Conservation (phyloP, 2,888 invertebrate genomes). For the Protonemura montana region DNA sequence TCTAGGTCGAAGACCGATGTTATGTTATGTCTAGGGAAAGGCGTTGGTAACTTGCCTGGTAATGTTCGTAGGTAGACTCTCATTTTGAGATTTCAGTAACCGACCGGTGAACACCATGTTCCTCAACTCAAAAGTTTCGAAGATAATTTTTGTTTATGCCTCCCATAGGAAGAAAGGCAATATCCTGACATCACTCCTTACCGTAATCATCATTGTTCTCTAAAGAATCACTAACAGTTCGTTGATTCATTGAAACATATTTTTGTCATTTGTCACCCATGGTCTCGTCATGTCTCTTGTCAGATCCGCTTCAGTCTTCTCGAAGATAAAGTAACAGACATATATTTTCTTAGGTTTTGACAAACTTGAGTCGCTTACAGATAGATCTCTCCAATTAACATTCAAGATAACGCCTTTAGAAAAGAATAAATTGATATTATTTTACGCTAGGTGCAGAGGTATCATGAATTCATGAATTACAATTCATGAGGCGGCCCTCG, state of each 20-base stretch:
- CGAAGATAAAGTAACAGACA: not conserved
- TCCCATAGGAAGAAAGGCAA: not conserved
- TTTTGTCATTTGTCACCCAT: not conserved
- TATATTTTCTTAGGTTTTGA: not conserved
- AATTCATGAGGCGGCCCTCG: not conserved
- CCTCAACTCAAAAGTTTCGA: not conserved
- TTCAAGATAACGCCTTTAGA: not conserved
- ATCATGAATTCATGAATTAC: not conserved
- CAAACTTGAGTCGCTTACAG: not conserved
- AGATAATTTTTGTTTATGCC: not conserved
- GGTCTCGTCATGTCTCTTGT: not conserved
- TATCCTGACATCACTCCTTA: not conserved
- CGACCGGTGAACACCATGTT: no score
- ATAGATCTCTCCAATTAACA: not conserved
- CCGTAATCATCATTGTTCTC: constrained; percentile 3
- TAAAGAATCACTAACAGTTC: not conserved
- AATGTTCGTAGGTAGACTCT: no score
- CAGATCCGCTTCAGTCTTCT: not conserved
- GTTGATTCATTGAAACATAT: not conserved
- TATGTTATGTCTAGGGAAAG: not conserved
- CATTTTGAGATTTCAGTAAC: no score
- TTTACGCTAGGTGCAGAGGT: not conserved
- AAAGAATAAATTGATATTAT: not conserved
- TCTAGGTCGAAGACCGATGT: not conserved
- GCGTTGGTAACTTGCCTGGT: not conserved